Conservation (phyloP, 2,113 vertebrate genomes). For the Mustelus asterias region DNA sequence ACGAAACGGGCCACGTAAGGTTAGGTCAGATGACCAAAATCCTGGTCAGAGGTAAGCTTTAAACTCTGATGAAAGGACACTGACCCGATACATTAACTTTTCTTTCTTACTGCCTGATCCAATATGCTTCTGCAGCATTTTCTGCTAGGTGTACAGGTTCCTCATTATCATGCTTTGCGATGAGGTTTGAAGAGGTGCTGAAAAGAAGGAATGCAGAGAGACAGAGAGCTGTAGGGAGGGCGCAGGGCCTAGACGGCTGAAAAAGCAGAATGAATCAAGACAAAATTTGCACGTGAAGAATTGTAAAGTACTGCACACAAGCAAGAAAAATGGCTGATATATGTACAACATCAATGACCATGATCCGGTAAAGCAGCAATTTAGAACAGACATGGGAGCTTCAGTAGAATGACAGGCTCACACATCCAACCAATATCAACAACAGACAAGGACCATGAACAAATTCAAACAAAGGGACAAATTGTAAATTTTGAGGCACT, state of each 20-base stretch:
- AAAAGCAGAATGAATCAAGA: background rate
- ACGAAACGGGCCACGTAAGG: too few relatives aligned
- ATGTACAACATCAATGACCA: background rate
- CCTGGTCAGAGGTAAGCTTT: background rate
- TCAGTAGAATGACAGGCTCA: background rate
- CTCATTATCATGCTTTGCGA: background rate
- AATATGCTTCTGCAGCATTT: background rate
- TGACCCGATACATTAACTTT: background rate
- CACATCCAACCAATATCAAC: background rate
- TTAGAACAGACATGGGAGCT: background rate
- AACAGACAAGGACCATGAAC: background rate
- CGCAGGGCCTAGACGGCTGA: background rate
- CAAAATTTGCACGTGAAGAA: background rate
- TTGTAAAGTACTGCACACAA: background rate
- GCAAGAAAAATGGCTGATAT: background rate
- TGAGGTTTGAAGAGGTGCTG: background rate
- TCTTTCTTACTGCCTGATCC: background rate
- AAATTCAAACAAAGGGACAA: background rate
- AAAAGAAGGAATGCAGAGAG: background rate
- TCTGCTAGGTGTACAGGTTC: background rate
- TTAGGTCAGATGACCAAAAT: background rate
- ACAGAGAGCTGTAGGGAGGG: background rate
- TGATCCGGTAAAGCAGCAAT: background rate
- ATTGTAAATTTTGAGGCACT: background rate
- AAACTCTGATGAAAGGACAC: background rate